Conservation (phyloP, 2,797 vertebrate species). For the Cheirogaleus major region DNA sequence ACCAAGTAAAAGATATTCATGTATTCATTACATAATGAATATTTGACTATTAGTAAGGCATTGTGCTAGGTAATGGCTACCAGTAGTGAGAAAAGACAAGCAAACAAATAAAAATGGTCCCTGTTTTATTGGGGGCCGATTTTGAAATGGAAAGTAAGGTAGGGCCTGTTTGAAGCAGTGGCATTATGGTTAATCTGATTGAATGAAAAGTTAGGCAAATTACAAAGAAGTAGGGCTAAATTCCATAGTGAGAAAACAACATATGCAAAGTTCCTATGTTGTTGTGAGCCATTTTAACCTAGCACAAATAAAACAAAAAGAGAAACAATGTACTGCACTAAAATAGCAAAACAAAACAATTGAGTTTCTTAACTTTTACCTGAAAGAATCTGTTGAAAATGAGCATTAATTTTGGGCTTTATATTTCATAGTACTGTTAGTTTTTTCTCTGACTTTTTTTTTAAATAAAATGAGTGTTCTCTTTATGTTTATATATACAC, state of each 20-base stretch:
- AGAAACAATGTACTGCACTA: neutral
- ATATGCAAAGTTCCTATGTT: neutral
- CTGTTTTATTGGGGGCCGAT: neutral
- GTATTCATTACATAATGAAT: neutral
- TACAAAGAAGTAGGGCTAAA: neutral
- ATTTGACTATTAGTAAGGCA: neutral
- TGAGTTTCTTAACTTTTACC: neutral
- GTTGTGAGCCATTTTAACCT: neutral
- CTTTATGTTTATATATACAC: neutral
- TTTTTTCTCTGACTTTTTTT: neutral
- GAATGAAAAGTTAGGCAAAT: neutral
- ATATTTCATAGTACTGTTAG: neutral
- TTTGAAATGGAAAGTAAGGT: neutral
- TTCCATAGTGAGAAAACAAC: neutral
- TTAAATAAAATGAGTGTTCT: neutral
- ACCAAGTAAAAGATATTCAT: neutral
- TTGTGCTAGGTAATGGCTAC: neutral
- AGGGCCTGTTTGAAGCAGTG: neutral
- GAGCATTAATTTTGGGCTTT: neutral
- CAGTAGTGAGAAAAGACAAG: neutral
- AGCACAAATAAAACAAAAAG: neutral
- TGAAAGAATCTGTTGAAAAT: neutral
- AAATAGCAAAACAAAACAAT: neutral
- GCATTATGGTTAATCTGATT: neutral
- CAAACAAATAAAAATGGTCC: neutral